These are phyloP conservation scores for Drosophila longiperda DNA, from an alignment of 2,888 invertebrate genomes.

Conservation along the genomic window DNA sequence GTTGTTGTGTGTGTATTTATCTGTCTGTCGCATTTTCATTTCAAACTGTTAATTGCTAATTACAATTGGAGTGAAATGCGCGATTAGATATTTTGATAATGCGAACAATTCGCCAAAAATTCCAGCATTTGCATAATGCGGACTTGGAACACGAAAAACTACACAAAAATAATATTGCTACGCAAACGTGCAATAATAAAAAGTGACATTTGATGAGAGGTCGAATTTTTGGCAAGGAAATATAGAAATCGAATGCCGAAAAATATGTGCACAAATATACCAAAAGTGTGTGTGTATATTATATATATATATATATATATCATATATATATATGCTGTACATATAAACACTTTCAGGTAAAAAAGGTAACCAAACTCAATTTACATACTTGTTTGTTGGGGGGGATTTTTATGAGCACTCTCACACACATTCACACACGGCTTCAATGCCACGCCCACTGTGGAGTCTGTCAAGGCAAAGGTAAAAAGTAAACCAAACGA, in stretches of 20 bases:
- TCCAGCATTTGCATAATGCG: constrained; percentile 68
- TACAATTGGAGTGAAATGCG: constrained; percentile 12
- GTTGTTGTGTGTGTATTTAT: constrained; percentile 4
- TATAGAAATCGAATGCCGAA: constrained; percentile 52
- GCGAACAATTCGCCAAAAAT: constrained; percentile 45
- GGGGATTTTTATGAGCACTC: constrained; percentile 62
- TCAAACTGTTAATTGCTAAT: constrained; percentile 28
- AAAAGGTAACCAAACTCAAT: constrained; percentile 67
- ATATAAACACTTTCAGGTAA: constrained; percentile 16
- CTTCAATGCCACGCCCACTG: constrained; percentile 17
- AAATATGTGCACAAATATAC: constrained; percentile 30
- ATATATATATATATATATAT: constrained; percentile 1
- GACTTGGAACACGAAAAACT: constrained; percentile 12
- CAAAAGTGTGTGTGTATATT: constrained; percentile 19
- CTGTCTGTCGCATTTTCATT: no score
- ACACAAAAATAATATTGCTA: constrained; percentile 48
- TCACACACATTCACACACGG: constrained; percentile 28
- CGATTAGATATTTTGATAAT: constrained; percentile 45
- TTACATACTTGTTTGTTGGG: constrained; percentile 52
- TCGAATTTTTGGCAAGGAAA: constrained; percentile 51
- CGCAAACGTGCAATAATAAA: constrained; percentile 69
- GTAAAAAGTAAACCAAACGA: constrained; percentile 63
- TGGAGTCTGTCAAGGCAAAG: constrained; percentile 30
- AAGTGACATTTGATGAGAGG: constrained; percentile 75
- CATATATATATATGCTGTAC: neutral